Base-by-base conservation (phyloP, 2,888 invertebrate genomes). In the Drosophila mettleri region DNA sequence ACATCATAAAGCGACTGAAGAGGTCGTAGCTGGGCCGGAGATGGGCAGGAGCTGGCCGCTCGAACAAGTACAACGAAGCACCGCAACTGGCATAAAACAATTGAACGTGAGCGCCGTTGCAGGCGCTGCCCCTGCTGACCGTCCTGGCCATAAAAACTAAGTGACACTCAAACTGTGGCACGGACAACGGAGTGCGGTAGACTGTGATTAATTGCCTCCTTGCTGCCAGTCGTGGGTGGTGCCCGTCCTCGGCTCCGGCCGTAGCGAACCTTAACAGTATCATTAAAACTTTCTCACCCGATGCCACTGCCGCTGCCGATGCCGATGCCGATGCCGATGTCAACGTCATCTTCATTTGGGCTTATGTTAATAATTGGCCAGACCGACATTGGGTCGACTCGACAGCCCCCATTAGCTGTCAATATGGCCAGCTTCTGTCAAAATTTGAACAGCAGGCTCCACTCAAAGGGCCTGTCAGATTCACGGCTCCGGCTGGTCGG, bases 261-360 rank as follows among this genome's bases (percentile, higher is more conserved):
- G 65, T 29, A 49, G 68, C 62, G 54, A 73, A 72, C 79, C 77
- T 82, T 72, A 80, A 74, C 80, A 70, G 74, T 78, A 75, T 85
- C 84, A 84, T 85, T 84, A 84, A 84, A 84, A 86, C 45, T 80
- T 82, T 66, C 60, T 36, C 68, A 62, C 54, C 58, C 58, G 45
- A 18, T 20, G n/a, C n/a, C n/a, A n/a, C n/a, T n/a, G n/a, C n/a
- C n/a, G n/a, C n/a, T n/a, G n/a, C n/a, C n/a, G n/a, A n/a, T n/a
- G n/a, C n/a, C n/a, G n/a, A n/a, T n/a, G n/a, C n/a, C n/a, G n/a
- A n/a, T n/a, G n/a, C n/a, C 54, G 64, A 67, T 69, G 80, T 79
- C 82, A 80, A 69, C 65, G 83, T 78, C 85, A 69, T 88, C 88
- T 84, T 78, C 84, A 86, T 86, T 88, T 76, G 81, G 79, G 84